Base-by-base conservation (phyloP, 2,797 vertebrate genomes). In the Natrix natrix region DNA sequence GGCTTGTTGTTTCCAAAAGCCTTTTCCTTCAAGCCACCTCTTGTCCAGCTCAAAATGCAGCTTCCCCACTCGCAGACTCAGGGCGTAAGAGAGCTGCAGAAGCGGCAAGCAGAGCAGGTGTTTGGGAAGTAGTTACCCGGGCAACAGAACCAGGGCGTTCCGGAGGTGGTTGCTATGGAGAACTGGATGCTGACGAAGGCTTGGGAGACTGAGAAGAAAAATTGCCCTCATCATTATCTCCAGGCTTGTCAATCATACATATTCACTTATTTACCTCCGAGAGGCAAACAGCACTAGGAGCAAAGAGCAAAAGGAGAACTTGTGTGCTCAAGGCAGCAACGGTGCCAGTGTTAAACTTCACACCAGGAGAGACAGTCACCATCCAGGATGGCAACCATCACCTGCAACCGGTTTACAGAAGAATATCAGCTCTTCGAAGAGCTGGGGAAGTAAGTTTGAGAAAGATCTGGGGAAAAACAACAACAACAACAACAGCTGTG, bases 381-480 rank as follows among this genome's bases (percentile, higher is more conserved):
- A 92, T 92, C 92, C 95, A 96, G 97, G 95, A 99, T 99, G 99
- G 99, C 99, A 96, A 99, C 99, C 97, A 99, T 99, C 98, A 99
- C 99, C 98, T 99, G 99, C 97, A 99, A 98, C 86, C 99, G 99
- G 91, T 99, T 99, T 97, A 99, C 99, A 0, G 99, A 99, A 98
- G 99, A 99, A 97, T 99, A 98, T 95, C 99, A 99, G 98, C 98
- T 99, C 96, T 99, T 99, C 32, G 99, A 99, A 96, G 99, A 99
- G 98, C 98, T 99, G 98, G 99, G 99, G 96, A 99, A 99, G 99
- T 99, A 98, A 99, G 99, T 99, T 97, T 95, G 95, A 96, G 94
- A 96, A 87, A 0, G 32, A 66, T 66, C 3, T 93, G 92, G 94
- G 28, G 28, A 4, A 5, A 8, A 17, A 20, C 54, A 54, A 52